Evolutionary conservation across 1,140 invertebrate genomes (phyloP).

Genomic region (Sitodiplosis mosellana): DNA sequence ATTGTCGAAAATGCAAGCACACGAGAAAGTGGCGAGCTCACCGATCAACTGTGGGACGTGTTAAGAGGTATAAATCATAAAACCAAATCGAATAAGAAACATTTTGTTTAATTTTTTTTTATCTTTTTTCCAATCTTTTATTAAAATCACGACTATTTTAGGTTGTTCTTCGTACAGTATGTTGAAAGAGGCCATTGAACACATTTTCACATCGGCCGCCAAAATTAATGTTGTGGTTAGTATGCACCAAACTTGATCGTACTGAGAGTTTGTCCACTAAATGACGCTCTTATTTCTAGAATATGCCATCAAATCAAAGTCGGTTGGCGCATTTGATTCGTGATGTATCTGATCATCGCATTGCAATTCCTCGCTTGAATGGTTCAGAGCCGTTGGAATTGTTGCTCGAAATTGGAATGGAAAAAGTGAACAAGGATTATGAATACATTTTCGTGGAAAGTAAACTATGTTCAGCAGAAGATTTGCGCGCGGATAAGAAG

Average conservation of each 20-base stretch:
- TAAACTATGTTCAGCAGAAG: conserved; percentile 16
- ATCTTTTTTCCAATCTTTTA: neutral
- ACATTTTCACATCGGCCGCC: conserved; percentile 20
- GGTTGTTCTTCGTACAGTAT: conserved; percentile 18
- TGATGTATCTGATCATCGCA: conserved; percentile 17
- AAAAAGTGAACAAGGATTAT: conserved; percentile 22
- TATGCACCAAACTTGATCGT: neutral
- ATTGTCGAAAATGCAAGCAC: neutral
- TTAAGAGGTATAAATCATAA: conserved; percentile 16
- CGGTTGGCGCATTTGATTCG: conserved; percentile 21
- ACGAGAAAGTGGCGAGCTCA: conserved; percentile 8
- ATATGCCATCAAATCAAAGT: conserved; percentile 22
- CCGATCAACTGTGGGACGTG: conserved; percentile 11
- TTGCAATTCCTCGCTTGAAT: conserved; percentile 20
- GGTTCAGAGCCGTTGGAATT: conserved; percentile 21
- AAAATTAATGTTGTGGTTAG: conserved; percentile 21
- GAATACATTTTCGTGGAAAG: conserved; percentile 22
- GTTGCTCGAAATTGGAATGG: conserved; percentile 21
- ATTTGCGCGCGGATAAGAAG: conserved; percentile 5
- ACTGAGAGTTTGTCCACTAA: neutral
- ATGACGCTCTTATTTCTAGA: conserved; percentile 9
- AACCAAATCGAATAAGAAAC: no score
- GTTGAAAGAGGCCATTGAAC: conserved; percentile 16
- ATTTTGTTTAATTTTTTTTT: neutral
- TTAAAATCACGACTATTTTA: no score